phyloP scores from a whole-genome alignment of 2,888 invertebrate genomes.

The Dynastes grantii region DNA sequence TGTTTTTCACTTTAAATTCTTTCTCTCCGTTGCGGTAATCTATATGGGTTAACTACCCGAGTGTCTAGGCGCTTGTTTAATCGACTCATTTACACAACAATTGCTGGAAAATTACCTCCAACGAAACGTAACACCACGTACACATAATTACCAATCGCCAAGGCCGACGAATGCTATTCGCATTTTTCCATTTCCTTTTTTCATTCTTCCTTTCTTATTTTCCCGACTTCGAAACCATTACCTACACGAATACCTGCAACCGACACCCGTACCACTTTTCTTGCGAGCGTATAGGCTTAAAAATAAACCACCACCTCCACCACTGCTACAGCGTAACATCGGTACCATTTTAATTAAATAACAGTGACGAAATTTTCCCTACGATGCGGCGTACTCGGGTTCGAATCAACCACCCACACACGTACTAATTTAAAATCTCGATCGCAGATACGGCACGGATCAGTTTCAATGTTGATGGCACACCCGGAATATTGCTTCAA shows the following conservation, averaged over 20 bases:
- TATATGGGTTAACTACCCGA: no score
- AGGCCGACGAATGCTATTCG: no score
- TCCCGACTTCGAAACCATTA: background rate
- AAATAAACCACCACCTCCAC: constrained; percentile 1
- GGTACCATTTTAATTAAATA: constrained; percentile 34
- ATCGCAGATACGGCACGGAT: constrained; percentile 46
- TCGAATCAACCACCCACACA: constrained; percentile 15
- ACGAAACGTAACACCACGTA: no score
- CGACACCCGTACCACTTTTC: background rate
- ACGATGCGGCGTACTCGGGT: background rate
- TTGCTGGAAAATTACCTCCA: no score
- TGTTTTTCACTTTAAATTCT: no score
- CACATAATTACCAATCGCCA: no score
- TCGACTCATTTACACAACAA: no score
- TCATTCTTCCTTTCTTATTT: background rate
- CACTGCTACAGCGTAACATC: background rate
- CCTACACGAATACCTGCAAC: constrained; percentile 3
- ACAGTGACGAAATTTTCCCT: constrained; percentile 24
- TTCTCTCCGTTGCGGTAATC: no score
- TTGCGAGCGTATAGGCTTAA: background rate
- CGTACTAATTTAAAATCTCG: constrained; percentile 47
- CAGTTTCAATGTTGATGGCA: background rate
- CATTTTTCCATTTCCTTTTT: no score
- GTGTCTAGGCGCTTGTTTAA: no score
- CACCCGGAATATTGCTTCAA: constrained; percentile 20